Conservation (phyloP, 2,888 invertebrate genomes). For the Caenorhabditis sp. region DNA sequence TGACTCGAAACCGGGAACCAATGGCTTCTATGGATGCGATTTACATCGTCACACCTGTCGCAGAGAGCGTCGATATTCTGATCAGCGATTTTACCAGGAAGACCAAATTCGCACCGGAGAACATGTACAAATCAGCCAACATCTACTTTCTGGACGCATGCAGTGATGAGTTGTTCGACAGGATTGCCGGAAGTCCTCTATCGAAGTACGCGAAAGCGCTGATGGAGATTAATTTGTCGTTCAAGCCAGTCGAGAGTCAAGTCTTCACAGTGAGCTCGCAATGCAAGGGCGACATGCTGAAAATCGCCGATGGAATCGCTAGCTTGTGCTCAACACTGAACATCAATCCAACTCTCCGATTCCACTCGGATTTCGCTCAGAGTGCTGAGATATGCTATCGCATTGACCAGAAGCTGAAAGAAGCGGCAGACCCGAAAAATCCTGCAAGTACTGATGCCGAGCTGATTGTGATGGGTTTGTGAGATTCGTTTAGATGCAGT, state of each 20-base stretch:
- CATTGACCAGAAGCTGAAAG: conserved; percentile 53
- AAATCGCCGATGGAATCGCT: conserved; percentile 25
- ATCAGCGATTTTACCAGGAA: conserved; percentile 44
- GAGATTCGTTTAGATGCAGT: no score
- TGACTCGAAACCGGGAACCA: conserved; percentile 37
- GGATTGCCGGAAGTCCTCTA: conserved; percentile 22
- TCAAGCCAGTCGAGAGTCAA: conserved; percentile 33
- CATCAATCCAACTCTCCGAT: conserved; percentile 43
- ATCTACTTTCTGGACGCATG: conserved; percentile 45
- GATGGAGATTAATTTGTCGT: conserved; percentile 43
- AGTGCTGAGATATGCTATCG: conserved; percentile 56
- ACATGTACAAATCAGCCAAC: conserved; percentile 28
- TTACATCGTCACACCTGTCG: conserved; percentile 36
- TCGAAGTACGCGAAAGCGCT: conserved; percentile 28
- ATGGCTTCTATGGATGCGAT: conserved; percentile 52
- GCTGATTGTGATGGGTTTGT: conserved; percentile 42
- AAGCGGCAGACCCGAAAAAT: conserved; percentile 15
- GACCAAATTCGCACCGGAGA: conserved; percentile 2
- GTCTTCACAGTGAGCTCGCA: conserved; percentile 29
- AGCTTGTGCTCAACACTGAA: conserved; percentile 29
- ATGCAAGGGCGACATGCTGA: conserved; percentile 1
- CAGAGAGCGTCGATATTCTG: conserved; percentile 14
- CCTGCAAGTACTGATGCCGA: conserved; percentile 33
- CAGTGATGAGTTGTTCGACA: conserved; percentile 16
- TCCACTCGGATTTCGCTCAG: conserved; percentile 42